Evolutionary conservation across 2,113 vertebrate genomes (phyloP), one percentile per base, ranked within the genome.

Genomic region (Rhipidura dahli): DNA sequence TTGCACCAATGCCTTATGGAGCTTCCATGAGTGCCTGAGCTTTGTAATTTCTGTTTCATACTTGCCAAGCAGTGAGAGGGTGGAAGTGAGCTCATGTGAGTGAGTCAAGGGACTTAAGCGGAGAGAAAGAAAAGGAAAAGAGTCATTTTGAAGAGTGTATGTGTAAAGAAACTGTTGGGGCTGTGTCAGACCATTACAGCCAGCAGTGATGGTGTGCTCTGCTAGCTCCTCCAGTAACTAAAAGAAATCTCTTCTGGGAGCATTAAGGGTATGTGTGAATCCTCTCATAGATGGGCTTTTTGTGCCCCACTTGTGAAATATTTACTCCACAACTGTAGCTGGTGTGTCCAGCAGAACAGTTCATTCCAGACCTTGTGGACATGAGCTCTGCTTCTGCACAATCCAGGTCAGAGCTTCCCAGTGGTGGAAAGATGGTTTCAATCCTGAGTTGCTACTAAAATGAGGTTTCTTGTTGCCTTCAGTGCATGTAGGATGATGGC

Each of bases 131-230:
- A 35, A 42, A 79, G 49, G 6, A 72, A 89, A 15, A 5, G 26
- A 90, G 61, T 26, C 4, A 2, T 57, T 42, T 40, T 47, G 65
- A 53, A 23, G 45, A 40, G 20, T 1, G 9, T 56, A 2, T 45
- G 37, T 44, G 53, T 31, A 22, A 31, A 57, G n/a, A 61, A 93
- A 7, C 33, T 37, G 18, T 6, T 37, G 7, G 15, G 31, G 33
- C 11, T 13, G 16, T 45, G 64, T 50, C 6, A 1, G 5, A 35
- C 53, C 1, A 1, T 59, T 53, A 4, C 14, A 57, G 18, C 14
- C 57, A 77, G 45, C 59, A 42, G 20, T 9, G 42, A 3, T 0
- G 1, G 13, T 2, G 1, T 9, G 26, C 40, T 83, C 18, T 26
- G 1, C 18, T 7, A 9, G n/a, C 50, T 77, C 27, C 37, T 45